Evolutionary conservation across 2,797 vertebrate genomes (phyloP), one percentile per base, ranked within the genome.

Genomic region (Zonotrichia albicollis): DNA sequence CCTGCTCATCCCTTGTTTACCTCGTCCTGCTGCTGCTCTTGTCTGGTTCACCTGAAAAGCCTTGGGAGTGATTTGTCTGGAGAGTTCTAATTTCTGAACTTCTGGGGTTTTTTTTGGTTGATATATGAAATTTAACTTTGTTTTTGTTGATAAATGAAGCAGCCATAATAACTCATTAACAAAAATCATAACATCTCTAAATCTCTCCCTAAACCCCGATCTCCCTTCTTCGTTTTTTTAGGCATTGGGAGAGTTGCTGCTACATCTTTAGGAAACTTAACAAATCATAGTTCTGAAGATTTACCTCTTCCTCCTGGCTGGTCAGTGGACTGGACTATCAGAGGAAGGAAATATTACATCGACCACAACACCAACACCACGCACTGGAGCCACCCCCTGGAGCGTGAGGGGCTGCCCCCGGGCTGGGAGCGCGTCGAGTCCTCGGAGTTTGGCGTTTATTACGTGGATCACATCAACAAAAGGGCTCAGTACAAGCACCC

Each of bases 321-420:
- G 99, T 98, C 99, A 50, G 98, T 99, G 71, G 99, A 99, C 98
- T 99, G 99, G 99, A 99, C 99, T 92, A 99, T 99, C 95, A 97
- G 99, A 68, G 99, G 99, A 97, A 98, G 99, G 96, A 99, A 99
- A 93, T 99, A 99, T 95, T 99, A 98, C 95, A 99, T 99, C 53
- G 99, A 99, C 91, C 99, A 99, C 97, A 99, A 99, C 98, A 99
- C 99, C 16, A 99, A 99, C 96, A 99, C 99, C 4, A 99, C 99
- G 9, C 99, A 99, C 90, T 99, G 99, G 99, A 99, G 99, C 98
- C 99, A 99, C 84, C 99, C 99, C 5, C 98, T 99, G 57, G 99
- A 99, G 97, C 98, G 99, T 19, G 99, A 99, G 91, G 99, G 99
- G 55, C 98, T 99, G 95, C 99, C 99, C 4, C 99, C 99, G 3